These are phyloP conservation scores for Spheniscus humboldti DNA, from an alignment of 2,797 vertebrate genomes.

Conservation along the genomic window DNA sequence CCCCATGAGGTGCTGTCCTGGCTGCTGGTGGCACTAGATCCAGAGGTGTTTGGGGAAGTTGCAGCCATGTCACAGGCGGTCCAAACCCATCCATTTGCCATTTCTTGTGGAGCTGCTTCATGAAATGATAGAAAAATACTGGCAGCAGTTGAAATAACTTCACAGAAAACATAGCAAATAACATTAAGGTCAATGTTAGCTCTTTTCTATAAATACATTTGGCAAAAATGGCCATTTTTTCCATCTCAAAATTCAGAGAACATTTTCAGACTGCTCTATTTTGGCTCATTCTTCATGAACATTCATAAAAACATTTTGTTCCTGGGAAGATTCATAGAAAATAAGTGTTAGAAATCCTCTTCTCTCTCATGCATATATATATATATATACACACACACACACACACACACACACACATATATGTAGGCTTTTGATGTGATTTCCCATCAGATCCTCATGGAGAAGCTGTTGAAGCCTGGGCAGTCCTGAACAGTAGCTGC, in stretches of 20 bases:
- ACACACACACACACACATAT: no score
- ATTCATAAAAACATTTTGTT: conserved; percentile 46
- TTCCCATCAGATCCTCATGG: not conserved
- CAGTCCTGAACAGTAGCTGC: not conserved
- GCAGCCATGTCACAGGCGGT: not conserved
- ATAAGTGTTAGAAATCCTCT: not conserved
- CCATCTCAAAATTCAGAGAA: not conserved
- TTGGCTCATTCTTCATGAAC: conserved; percentile 32
- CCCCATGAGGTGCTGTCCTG: fast-evolving
- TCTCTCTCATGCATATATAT: not conserved
- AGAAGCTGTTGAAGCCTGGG: not conserved
- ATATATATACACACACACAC: no score
- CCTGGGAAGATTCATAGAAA: conserved; percentile 25
- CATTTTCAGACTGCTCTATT: conserved; percentile 8
- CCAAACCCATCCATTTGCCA: not conserved
- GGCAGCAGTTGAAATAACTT: not conserved
- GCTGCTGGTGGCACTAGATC: not conserved
- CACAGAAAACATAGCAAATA: not conserved
- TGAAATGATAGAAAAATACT: not conserved
- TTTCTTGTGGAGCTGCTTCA: not conserved
- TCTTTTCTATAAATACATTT: not conserved
- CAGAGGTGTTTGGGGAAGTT: not conserved
- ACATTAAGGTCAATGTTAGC: not conserved
- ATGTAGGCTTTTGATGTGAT: not conserved
- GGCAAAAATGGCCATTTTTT: not conserved